Conservation (phyloP, 2,888 invertebrate genomes). For the Synergus umbraculus region DNA sequence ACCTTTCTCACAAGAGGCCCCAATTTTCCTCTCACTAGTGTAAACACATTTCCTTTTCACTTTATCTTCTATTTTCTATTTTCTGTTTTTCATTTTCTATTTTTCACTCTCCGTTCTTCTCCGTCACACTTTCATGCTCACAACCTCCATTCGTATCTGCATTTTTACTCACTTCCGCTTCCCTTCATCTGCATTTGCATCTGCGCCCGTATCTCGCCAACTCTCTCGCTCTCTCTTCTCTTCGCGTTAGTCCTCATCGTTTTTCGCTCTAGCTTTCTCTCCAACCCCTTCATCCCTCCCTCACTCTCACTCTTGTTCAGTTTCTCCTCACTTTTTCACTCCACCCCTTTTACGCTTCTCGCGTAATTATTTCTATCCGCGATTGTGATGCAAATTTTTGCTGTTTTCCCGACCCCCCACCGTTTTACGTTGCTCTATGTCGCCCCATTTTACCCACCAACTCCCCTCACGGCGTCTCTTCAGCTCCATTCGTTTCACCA, state of each 20-base stretch:
- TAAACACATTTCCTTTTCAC: neutral
- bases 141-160: conserved; percentile 41
- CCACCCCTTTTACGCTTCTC: conserved; percentile 66
- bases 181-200: conserved; percentile 57
- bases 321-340: conserved; percentile 48
- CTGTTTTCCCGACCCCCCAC: conserved; percentile 59
- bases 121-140: neutral
- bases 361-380: conserved; percentile 76
- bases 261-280: conserved; percentile 42
- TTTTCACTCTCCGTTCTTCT: conserved; percentile 38
- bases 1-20: neutral
- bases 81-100: conserved; percentile 29
- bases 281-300: conserved; percentile 50
- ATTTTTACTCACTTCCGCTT: conserved; percentile 66
- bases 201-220: conserved; percentile 45
- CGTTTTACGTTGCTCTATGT: conserved; percentile 50
- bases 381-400: conserved; percentile 77
- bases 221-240: conserved; percentile 41
- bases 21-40: neutral
- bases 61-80: conserved; percentile 28
- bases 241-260: conserved; percentile 15
- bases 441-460: conserved; percentile 41
- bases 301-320: conserved; percentile 47
- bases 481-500: conserved; percentile 39
- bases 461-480: conserved; percentile 12